Base-by-base conservation (phyloP, 2,797 vertebrate genomes). In the Cyprinella venusta region DNA sequence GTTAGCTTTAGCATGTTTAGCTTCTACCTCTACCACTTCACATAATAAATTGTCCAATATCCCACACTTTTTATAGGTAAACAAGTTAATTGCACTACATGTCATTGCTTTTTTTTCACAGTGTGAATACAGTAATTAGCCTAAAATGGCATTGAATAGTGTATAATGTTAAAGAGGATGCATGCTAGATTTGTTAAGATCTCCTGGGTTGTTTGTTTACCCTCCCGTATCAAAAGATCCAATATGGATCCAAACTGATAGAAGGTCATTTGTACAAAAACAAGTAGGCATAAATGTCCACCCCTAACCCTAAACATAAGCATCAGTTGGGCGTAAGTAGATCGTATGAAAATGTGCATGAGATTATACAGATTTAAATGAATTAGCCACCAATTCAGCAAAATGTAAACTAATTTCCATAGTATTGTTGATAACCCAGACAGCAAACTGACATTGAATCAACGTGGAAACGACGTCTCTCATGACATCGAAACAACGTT, bases 381-480 rank as follows among this genome's bases (percentile, higher is more conserved):
- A 70, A 48, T 45, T 70, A 45, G 40, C 40, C n/a, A 70, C n/a
- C 8, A 48, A 48, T 70, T 70, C 24, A 48, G 42, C 42, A 70
- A 48, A 48, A 48, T 16, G 2, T 69, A 15, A 69, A 42, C n/a
- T 8, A 16, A 70, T 67, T 38, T 19, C 19, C 36, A n/a, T 48
- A 24, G 45, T 2, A 8, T 48, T 26, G 8, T 26, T 26, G 13
- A 6, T 48, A 1, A 33, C n/a, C n/a, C n/a, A n/a, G n/a, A n/a
- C n/a, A n/a, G n/a, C n/a, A n/a, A n/a, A n/a, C n/a, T n/a, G n/a
- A n/a, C n/a, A n/a, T n/a, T n/a, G n/a, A n/a, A n/a, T n/a, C n/a
- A n/a, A n/a, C n/a, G n/a, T n/a, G n/a, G n/a, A n/a, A n/a, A n/a
- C n/a, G n/a, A n/a, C n/a, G n/a, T n/a, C n/a, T n/a, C n/a, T n/a